Percentiles rank a stretch among this genome's conserved stretches.
Evolutionary conservation across 2,113 vertebrate genomes (phyloP).

Genomic region (Thymallus thymallus): DNA sequence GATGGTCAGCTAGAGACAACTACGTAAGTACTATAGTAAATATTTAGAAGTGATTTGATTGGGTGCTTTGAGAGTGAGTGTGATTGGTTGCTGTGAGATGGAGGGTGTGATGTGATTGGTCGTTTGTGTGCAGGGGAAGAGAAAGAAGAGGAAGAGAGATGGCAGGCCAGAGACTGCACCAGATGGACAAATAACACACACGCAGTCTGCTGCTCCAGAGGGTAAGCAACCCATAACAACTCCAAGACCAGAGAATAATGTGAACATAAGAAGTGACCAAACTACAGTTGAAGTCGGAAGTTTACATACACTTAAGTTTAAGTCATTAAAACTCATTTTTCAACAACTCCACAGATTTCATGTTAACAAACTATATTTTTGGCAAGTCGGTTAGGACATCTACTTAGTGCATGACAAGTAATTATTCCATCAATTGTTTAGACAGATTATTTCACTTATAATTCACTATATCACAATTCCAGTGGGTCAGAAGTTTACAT

Average conservation of each 20-base stretch:
- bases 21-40: constrained; percentile 77
- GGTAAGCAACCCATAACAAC: background rate
- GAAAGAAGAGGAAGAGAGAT: constrained; percentile 89
- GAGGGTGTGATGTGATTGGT: background rate
- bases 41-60: background rate
- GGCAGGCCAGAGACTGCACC: constrained; percentile 53
- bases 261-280: too few relatives aligned
- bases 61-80: background rate
- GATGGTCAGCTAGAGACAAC: constrained; percentile 95
- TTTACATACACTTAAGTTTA: too few relatives aligned
- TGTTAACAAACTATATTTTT: too few relatives aligned
- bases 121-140: constrained; percentile 79
- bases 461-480: too few relatives aligned
- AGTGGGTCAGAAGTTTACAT: too few relatives aligned
- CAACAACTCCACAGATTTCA: too few relatives aligned
- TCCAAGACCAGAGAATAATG: background rate
- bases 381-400: too few relatives aligned
- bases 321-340: too few relatives aligned
- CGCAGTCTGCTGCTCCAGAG: constrained; percentile 38
- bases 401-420: too few relatives aligned
- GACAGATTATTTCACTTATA: too few relatives aligned
- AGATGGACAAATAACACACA: constrained; percentile 42
- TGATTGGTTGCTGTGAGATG: background rate
- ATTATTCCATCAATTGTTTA: too few relatives aligned
- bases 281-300: too few relatives aligned